These are phyloP conservation scores for Harmothoe impar DNA, from an alignment of 2,888 invertebrate genomes.

Conservation along the genomic window DNA sequence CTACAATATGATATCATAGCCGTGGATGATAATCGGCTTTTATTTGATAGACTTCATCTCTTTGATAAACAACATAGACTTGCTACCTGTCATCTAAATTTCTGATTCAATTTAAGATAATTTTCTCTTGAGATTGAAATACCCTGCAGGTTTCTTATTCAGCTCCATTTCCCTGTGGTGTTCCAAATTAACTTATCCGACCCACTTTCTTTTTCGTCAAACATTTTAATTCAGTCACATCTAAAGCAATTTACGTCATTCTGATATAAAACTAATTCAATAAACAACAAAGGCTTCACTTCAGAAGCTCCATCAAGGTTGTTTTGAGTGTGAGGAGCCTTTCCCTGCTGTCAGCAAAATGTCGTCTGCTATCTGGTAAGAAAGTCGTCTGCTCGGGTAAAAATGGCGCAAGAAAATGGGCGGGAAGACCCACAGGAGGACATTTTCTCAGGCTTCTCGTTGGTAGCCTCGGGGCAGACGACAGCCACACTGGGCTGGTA, in stretches of 20 bases:
- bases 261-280: neutral
- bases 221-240: neutral
- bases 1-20: no score
- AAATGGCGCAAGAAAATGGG: neutral
- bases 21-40: no score
- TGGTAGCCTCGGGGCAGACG: conserved; percentile 22
- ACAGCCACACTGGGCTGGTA: neutral
- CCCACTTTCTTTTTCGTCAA: neutral
- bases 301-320: neutral
- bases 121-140: no score
- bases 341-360: conserved; percentile 11
- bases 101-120: no score
- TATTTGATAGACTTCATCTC: no score
- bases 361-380: conserved; percentile 17
- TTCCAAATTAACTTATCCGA: neutral
- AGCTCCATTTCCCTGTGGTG: neutral
- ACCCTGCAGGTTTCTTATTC: neutral
- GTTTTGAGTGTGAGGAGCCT: neutral
- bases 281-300: conserved; percentile 6
- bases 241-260: neutral
- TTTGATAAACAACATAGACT: no score
- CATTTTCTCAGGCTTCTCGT: conserved; percentile 37
- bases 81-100: no score
- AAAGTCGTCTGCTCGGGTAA: neutral
- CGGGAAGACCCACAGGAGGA: conserved; percentile 17